A percentile compares a stretch with the other conserved stretches of the same genome.
phyloP scores from a whole-genome alignment of 2,113 vertebrate species.

The Apodemus sylvaticus region DNA sequence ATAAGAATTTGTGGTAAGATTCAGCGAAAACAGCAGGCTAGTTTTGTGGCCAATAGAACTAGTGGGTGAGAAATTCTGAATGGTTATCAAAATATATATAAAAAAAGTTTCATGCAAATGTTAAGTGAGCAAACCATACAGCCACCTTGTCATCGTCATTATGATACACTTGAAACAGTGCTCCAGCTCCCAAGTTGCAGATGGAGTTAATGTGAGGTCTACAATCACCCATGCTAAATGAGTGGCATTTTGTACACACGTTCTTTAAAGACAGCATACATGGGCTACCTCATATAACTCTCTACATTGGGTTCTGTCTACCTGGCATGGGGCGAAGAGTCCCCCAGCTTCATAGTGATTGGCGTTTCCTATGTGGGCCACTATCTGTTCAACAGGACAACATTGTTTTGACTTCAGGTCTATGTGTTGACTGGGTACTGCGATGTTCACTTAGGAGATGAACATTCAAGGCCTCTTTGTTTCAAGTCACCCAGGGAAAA shows the following conservation, averaged over 20 bases:
- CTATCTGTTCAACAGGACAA: neutral
- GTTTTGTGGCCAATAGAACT: conserved; percentile 82
- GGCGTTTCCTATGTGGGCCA: neutral
- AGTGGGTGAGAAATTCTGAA: conserved; percentile 77
- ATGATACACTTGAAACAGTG: conserved; percentile 86
- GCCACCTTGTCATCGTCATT: conserved; percentile 83
- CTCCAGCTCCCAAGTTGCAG: conserved; percentile 86
- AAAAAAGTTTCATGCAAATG: conserved; percentile 86
- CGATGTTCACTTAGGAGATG: neutral
- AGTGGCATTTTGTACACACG: conserved; percentile 76
- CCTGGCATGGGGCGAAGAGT: neutral
- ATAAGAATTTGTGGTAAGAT: conserved; percentile 91
- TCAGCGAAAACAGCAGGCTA: conserved; percentile 78
- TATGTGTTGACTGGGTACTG: neutral
- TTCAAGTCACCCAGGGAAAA: conserved; percentile 22
- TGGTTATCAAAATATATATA: conserved; percentile 74
- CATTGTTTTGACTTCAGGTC: neutral
- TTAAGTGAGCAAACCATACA: conserved; percentile 88
- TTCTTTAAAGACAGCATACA: conserved; percentile 89
- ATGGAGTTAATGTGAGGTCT: conserved; percentile 64
- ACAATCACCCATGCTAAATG: conserved; percentile 73
- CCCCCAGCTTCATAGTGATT: conserved; percentile 15
- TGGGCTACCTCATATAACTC: neutral
- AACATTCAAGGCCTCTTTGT: conserved; percentile 28
- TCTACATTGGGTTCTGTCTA: neutral